Base-by-base conservation (phyloP, 2,797 vertebrate genomes). In the Phrynocephalus vlangalii region DNA sequence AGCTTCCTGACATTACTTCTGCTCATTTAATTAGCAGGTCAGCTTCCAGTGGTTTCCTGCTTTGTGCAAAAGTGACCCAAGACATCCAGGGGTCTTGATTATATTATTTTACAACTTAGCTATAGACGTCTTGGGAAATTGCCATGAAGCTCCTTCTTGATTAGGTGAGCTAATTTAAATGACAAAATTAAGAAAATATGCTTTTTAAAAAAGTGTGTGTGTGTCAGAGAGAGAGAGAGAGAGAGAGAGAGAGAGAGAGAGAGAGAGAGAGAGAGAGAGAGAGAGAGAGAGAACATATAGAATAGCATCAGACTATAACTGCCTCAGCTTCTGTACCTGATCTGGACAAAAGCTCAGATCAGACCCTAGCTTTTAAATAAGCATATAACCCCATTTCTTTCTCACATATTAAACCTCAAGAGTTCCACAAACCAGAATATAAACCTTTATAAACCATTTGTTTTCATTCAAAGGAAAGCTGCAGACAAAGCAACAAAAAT, bases 111-210 rank as follows among this genome's bases (percentile, higher is more conserved):
- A 2, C 5, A 82, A 10, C 13, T 0, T 6, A 26, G 48, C 22
- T 1, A 70, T 48, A 60, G 26, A 71, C 15, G 26, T 30, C 77
- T 63, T 73, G 30, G 79, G 56, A 76, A n/a, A 52, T n/a, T 5
- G 33, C 30, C 24, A 28, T 30, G 84, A 83, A 16, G 30, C 50
- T 6, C 30, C 30, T 26, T 84, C 20, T 91, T 83, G 15, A 26
- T 44, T 6, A 78, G 60, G 2, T 5, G 79, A 3, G 72, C 28
- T n/a, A 4, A 63, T 0, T 0, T 63, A 79, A 66, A 1, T 28
- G 73, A 60, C 15, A 5, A 77, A 87, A 82, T 33, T 24, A 11
- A 2, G 70, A 86, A 89, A 83, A 48, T 6, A 70, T 63, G 38
- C 60, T 56, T 56, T 56, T 56, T 15, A 56, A 13, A 52, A 52